phyloP scores from a whole-genome alignment of 2,113 vertebrate species.

The Serilophus lunatus region DNA sequence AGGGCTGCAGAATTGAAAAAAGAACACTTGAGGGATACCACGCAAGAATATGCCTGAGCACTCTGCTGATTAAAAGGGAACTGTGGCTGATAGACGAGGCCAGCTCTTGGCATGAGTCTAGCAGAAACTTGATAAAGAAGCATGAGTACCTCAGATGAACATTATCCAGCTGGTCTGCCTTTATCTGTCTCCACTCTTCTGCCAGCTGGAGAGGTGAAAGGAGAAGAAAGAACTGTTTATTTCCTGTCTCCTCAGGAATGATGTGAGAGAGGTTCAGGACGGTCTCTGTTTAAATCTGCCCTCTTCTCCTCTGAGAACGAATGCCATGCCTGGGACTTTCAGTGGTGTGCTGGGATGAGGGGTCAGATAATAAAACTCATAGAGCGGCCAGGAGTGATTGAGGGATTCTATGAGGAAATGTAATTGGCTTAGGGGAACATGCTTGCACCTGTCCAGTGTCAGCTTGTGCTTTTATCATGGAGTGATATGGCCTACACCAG shows the following conservation, averaged over 20 bases:
- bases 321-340: neutral
- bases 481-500: neutral
- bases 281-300: neutral
- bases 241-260: neutral
- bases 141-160: neutral
- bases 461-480: neutral
- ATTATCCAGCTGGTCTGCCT: neutral
- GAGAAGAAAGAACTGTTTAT: neutral
- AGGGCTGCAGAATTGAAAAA: neutral
- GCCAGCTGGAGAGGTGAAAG: neutral
- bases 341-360: neutral
- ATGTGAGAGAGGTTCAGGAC: neutral
- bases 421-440: neutral
- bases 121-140: neutral
- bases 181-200: neutral
- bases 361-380: neutral
- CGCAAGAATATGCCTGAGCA: neutral
- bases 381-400: neutral
- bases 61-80: neutral
- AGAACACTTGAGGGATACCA: neutral
- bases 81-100: neutral
- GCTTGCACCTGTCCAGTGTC: neutral
- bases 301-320: neutral
- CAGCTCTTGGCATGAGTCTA: neutral
- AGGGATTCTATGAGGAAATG: neutral